These are phyloP conservation scores for Aspidiotus rigidus DNA, from an alignment of 2,888 invertebrate species.

Conservation along the genomic window DNA sequence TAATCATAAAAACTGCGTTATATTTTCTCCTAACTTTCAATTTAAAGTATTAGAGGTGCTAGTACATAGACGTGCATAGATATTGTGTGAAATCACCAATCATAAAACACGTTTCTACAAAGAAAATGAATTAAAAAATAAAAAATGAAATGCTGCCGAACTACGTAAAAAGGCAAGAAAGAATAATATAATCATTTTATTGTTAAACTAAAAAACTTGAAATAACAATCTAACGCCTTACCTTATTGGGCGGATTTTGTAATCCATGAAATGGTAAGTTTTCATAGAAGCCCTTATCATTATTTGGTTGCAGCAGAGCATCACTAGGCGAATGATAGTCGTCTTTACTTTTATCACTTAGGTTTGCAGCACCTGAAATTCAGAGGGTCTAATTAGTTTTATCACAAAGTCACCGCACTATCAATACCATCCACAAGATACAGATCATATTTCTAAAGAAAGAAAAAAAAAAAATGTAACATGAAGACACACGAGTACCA, in stretches of 20 bases:
- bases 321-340: constrained; percentile 27
- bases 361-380: constrained; percentile 47
- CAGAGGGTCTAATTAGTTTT: background rate
- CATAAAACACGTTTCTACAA: too few species aligned
- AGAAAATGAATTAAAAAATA: background rate
- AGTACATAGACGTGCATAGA: too few species aligned
- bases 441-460: too few species aligned
- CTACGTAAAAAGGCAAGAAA: background rate
- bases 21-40: too few species aligned
- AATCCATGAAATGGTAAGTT: constrained; percentile 91
- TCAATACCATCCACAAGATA: too few species aligned
- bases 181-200: background rate
- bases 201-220: too few species aligned
- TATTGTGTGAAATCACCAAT: too few species aligned
- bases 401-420: too few species aligned
- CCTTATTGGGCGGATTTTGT: constrained; percentile 89
- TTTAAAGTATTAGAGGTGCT: too few species aligned
- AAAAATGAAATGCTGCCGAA: background rate
- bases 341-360: constrained; percentile 50
- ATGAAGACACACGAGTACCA: background rate
- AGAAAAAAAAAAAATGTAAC: too few species aligned
- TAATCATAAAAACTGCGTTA: too few species aligned
- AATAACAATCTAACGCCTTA: constrained; percentile 45
- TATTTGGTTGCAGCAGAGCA: constrained; percentile 48
- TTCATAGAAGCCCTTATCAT: constrained; percentile 75